phyloP scores from a whole-genome alignment of 2,113 vertebrate species.

The Stigmatopora nigra region DNA sequence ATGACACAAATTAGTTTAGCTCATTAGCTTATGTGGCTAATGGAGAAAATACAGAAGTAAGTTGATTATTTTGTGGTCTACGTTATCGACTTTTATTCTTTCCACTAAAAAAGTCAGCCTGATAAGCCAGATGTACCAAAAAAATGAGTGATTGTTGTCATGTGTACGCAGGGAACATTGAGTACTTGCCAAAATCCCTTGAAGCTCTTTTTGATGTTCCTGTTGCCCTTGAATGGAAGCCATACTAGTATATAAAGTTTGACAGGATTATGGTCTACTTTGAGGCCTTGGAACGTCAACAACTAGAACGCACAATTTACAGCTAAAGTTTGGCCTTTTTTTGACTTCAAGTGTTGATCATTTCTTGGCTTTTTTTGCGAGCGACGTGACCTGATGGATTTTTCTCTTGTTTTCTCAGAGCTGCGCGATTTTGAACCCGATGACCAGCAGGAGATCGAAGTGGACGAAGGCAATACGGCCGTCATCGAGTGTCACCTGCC shows the following conservation, averaged over 20 bases:
- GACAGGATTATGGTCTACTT: not conserved
- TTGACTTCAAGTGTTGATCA: slow-evolving; percentile 23
- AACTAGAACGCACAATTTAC: not conserved
- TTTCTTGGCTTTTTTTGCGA: slow-evolving; percentile 10
- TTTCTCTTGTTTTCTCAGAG: slow-evolving; percentile 64
- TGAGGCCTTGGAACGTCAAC: not conserved
- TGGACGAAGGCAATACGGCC: slow-evolving; percentile 93
- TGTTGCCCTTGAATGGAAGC: not conserved
- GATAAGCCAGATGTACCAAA: not conserved
- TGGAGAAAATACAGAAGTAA: not conserved
- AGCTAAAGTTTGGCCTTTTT: not conserved
- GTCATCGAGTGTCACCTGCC: slow-evolving; percentile 94
- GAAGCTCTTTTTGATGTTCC: not conserved
- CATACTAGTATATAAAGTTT: not conserved
- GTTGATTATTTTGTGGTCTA: not conserved
- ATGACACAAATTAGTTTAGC: too few species aligned
- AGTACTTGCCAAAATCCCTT: not conserved
- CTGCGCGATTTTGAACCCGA: slow-evolving; percentile 92
- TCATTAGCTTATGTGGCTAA: too few species aligned
- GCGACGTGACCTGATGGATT: not conserved
- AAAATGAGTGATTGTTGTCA: not conserved
- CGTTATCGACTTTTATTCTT: not conserved
- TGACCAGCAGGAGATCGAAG: slow-evolving; percentile 89
- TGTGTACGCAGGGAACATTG: not conserved
- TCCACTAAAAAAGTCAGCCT: not conserved